Base-by-base conservation (phyloP, 1,140 invertebrate genomes). In the Drosophila bocki region DNA sequence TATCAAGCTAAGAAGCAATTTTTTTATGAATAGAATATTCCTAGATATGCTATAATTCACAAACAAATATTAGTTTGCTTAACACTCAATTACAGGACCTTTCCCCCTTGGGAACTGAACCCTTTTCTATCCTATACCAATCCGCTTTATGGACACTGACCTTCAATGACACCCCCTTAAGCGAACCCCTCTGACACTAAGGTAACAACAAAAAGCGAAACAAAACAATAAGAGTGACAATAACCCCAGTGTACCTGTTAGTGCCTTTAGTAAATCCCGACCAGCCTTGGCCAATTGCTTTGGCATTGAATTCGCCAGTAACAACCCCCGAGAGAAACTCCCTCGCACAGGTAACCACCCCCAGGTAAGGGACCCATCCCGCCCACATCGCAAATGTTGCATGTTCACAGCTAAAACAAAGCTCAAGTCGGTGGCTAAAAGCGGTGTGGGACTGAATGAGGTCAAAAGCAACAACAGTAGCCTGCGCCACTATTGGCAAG, bases 221-320 rank as follows among this genome's bases (percentile, higher is more conserved):
- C 48, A 39, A 41, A 33, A 59, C 41, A 53, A n/a, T 19, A 35
- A 8, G 26, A 45, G 42, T 62, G 39, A 61, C 48, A 60, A 37
- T 63, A 39, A 62, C 57, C 39, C 62, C 57, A 22, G 62, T 17
- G 35, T 42, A 26, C 33, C 22, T 42, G 54, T 57, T 57, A 41
- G 53, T 41, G 41, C 15, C 45, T 44, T n/a, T 29, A 13, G 67
- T 44, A 86, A 77, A 70, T 83, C 67, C 84, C 75, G 79, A 65
- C 37, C 22, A 67, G 41, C 76, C 54, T 68, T 60, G 29, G 62
- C 63, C 76, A 78, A 71, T 64, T 78, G 72, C 37, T 88, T 72
- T 78, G 84, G 78, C 80, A 88, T 83, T 80, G 84, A 77, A 75
- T 83, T 80, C 11, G 61, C 71, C 59, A 77, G 56, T 42, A 47